These are phyloP conservation scores for Halcyon badia DNA, from an alignment of 2,797 vertebrate species.

Conservation along the genomic window DNA sequence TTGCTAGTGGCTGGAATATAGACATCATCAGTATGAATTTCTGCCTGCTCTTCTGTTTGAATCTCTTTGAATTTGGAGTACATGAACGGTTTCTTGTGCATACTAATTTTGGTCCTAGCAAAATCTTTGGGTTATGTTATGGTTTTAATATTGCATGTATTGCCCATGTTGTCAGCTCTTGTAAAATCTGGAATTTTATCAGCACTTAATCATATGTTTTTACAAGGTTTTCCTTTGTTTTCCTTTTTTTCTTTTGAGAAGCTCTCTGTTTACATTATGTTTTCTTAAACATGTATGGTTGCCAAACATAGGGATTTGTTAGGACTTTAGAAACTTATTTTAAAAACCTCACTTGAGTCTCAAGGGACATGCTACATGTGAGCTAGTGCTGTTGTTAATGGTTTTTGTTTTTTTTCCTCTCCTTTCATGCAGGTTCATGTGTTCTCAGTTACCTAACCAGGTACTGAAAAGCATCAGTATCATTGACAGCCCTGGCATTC, in stretches of 20 bases:
- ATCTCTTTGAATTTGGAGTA: neutral
- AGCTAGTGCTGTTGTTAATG: neutral
- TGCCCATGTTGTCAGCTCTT: neutral
- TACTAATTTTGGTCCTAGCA: neutral
- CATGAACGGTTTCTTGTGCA: neutral
- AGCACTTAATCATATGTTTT: fast-evolving
- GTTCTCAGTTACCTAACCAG: slow-evolving; percentile 95
- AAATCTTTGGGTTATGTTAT: neutral
- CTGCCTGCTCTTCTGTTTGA: neutral
- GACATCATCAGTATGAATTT: neutral
- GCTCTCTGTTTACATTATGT: neutral
- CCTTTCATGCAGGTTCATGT: slow-evolving; percentile 89
- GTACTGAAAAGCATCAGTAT: slow-evolving; percentile 90
- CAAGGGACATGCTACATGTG: neutral
- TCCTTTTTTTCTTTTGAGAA: neutral
- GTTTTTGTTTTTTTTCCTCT: fast-evolving
- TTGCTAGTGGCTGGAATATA: neutral
- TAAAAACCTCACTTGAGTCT: neutral
- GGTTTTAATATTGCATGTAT: neutral
- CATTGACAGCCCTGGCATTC: slow-evolving; percentile 96
- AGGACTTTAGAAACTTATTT: neutral
- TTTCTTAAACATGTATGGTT: neutral
- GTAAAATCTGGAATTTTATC: neutral
- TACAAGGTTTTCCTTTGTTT: neutral
- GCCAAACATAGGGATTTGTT: neutral